These are phyloP conservation scores for Holacanthus passer DNA, from an alignment of 2,113 vertebrate species.

Conservation along the genomic window DNA sequence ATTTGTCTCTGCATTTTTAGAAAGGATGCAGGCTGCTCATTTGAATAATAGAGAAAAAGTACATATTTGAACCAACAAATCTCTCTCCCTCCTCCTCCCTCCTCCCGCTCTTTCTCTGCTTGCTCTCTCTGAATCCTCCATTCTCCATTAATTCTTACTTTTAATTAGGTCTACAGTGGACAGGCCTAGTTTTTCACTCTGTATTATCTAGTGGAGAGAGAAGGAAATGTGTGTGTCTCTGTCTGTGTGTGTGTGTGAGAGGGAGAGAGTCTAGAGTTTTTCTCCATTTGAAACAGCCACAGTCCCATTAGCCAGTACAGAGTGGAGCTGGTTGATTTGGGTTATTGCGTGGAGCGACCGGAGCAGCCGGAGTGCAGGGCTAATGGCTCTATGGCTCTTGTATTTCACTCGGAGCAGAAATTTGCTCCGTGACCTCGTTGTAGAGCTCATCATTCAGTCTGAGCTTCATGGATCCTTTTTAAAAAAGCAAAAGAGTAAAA, in stretches of 20 bases:
- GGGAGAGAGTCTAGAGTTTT: slow-evolving; percentile 84
- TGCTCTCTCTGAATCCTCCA: slow-evolving; percentile 74
- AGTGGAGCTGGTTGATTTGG: slow-evolving; percentile 78
- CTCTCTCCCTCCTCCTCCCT: slow-evolving; percentile 57
- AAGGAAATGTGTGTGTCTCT: slow-evolving; percentile 54
- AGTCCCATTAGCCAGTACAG: slow-evolving; percentile 79
- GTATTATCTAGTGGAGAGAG: slow-evolving; percentile 81
- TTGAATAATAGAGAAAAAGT: slow-evolving; percentile 81
- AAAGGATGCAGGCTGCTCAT: slow-evolving; percentile 76
- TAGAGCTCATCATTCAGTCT: slow-evolving; percentile 78
- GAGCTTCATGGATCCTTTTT: slow-evolving; percentile 51
- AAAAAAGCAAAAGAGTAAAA: slow-evolving; percentile 40
- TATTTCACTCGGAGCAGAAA: slow-evolving; percentile 70
- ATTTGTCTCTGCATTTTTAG: slow-evolving; percentile 73
- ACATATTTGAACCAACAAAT: slow-evolving; percentile 82
- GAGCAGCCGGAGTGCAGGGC: slow-evolving; percentile 72
- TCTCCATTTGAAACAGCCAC: slow-evolving; percentile 69
- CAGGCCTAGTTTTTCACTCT: slow-evolving; percentile 85
- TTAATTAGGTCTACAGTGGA: slow-evolving; percentile 88
- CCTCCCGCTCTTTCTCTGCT: slow-evolving; percentile 63
- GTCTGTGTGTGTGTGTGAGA: slow-evolving; percentile 67
- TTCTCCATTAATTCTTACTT: slow-evolving; percentile 86
- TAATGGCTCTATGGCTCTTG: slow-evolving; percentile 74
- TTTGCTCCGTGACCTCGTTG: slow-evolving; percentile 77
- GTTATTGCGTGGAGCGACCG: slow-evolving; percentile 74